A percentile compares a stretch with the other conserved stretches of the same genome.
These are phyloP conservation scores for Cydia pomonella DNA, from an alignment of 1,140 invertebrate species.

Conservation along the genomic window DNA sequence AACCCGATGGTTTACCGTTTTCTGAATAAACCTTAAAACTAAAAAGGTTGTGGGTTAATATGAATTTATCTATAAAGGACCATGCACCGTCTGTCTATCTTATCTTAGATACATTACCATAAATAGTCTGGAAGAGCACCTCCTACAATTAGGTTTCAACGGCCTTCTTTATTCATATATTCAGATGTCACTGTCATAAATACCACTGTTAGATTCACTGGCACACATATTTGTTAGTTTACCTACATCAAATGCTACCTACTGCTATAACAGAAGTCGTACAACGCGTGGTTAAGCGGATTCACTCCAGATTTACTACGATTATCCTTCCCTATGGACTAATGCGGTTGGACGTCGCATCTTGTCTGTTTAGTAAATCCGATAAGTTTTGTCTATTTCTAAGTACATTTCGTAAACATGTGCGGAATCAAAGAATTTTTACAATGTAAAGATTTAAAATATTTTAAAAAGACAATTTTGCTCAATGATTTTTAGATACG, in stretches of 20 bases:
- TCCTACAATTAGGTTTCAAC: too few species aligned
- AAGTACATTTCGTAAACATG: not conserved
- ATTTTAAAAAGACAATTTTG: too few species aligned
- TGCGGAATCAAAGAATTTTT: not conserved
- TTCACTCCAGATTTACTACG: slow-evolving; percentile 35
- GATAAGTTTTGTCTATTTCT: not conserved
- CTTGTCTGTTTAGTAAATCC: not conserved
- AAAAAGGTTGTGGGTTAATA: too few species aligned
- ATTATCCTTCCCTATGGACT: slow-evolving; percentile 35
- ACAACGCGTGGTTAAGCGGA: slow-evolving; percentile 32
- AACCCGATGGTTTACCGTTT: too few species aligned
- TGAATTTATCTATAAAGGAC: too few species aligned
- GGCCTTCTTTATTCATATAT: too few species aligned
- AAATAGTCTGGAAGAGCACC: too few species aligned
- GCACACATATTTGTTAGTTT: not conserved
- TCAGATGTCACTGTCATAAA: not conserved
- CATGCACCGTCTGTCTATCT: too few species aligned
- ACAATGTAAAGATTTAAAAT: too few species aligned
- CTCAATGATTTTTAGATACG: too few species aligned
- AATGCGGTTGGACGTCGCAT: slow-evolving; percentile 26
- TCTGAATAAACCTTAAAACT: too few species aligned
- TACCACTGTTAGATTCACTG: not conserved
- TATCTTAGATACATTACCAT: too few species aligned
- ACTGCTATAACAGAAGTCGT: slow-evolving; percentile 22
- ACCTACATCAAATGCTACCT: not conserved